Evolutionary conservation across 1,140 invertebrate species (phyloP).

Genomic region (Nasonia giraulti): DNA sequence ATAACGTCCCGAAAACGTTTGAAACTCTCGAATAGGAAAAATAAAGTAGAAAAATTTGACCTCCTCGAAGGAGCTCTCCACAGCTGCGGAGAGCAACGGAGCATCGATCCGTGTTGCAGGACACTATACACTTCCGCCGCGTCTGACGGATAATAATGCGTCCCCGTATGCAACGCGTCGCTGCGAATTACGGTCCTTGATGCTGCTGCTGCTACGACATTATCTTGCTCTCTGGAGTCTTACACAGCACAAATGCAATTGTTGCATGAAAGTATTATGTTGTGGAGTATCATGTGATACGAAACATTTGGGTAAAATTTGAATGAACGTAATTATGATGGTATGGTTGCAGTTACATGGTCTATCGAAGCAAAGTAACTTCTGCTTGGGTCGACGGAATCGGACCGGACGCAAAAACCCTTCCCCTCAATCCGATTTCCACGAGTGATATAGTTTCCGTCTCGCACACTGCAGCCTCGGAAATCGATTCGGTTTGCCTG

Average conservation of each 20-base stretch:
- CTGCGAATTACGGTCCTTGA: slow-evolving; percentile 1
- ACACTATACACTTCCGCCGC: background rate
- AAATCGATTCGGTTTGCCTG: background rate
- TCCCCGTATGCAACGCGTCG: background rate
- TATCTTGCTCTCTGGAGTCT: background rate
- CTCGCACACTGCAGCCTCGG: background rate
- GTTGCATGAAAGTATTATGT: background rate
- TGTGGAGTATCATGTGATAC: background rate
- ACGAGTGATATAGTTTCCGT: background rate
- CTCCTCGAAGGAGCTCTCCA: background rate
- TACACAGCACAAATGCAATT: background rate
- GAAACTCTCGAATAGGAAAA: background rate
- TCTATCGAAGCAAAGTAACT: background rate
- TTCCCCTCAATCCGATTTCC: background rate
- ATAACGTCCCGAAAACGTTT: background rate
- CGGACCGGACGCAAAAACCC: too few species aligned
- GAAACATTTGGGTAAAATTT: background rate
- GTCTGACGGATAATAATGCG: slow-evolving; percentile 10
- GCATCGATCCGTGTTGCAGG: background rate
- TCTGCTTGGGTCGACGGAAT: background rate
- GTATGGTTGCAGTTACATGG: background rate
- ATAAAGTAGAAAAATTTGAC: background rate
- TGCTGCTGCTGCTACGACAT: background rate
- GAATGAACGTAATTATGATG: too few species aligned
- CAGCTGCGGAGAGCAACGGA: background rate